Evolutionary conservation across 1,140 invertebrate species (phyloP).

Genomic region (Delia radicum): DNA sequence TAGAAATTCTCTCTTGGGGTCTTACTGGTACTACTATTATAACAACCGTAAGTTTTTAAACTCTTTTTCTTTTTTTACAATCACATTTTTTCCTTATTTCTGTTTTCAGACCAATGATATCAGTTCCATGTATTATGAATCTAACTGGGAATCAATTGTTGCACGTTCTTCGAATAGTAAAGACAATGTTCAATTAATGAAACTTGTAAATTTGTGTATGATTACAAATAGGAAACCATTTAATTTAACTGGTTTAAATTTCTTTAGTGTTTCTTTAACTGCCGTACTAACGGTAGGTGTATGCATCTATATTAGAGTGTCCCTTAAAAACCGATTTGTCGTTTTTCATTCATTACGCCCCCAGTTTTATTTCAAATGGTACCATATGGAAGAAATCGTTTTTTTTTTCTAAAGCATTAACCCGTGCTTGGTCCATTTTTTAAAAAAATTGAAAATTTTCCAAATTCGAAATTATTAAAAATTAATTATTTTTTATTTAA

Average conservation of each 20-base stretch:
- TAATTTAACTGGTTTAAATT: conserved; percentile 26
- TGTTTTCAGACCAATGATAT: conserved; percentile 24
- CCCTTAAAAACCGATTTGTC: too few relatives aligned
- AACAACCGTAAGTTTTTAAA: conserved; percentile 3
- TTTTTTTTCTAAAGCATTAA: too few relatives aligned
- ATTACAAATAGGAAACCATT: conserved; percentile 21
- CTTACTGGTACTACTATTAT: conserved; percentile 10
- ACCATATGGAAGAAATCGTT: too few relatives aligned
- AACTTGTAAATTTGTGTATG: conserved; percentile 11
- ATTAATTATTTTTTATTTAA: too few relatives aligned
- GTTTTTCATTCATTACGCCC: too few relatives aligned
- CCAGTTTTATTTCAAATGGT: too few relatives aligned
- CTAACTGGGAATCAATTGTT: conserved; percentile 25
- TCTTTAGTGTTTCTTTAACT: conserved; percentile 24
- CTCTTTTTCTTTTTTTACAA: not conserved
- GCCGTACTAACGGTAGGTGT: conserved; percentile 9
- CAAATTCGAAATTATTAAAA: too few relatives aligned
- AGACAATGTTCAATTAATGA: conserved; percentile 23
- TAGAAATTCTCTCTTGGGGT: conserved; percentile 24
- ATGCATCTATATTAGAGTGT: too few relatives aligned
- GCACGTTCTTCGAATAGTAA: not conserved
- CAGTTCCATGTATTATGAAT: conserved; percentile 26
- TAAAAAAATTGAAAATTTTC: too few relatives aligned
- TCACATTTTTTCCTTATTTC: too few relatives aligned
- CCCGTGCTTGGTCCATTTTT: too few relatives aligned